Evolutionary conservation across 1,140 invertebrate genomes (phyloP).

Genomic region (Nasonia vitripennis): DNA sequence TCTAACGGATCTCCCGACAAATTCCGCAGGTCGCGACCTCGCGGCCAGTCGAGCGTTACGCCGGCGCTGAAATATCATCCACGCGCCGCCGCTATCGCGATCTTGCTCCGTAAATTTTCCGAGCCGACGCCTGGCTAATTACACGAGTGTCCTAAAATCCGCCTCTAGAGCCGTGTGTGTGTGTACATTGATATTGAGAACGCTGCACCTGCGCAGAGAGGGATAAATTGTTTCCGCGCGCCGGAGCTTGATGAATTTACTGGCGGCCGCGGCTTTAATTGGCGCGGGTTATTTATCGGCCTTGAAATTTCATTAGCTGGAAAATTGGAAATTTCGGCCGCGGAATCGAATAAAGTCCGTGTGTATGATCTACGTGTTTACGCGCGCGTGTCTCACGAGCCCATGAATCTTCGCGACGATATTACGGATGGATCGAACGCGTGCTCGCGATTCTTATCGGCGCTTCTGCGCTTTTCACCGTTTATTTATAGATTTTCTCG

Average conservation of each 20-base stretch:
- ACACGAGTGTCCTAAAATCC: slow-evolving; percentile 23
- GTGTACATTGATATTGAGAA: background rate
- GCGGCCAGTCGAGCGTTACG: background rate
- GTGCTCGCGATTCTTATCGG: too few relatives aligned
- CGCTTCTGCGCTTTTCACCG: background rate
- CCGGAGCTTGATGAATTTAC: slow-evolving; percentile 32
- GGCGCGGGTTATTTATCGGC: slow-evolving; percentile 6
- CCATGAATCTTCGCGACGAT: too few relatives aligned
- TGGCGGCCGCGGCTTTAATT: background rate
- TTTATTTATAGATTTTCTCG: too few relatives aligned
- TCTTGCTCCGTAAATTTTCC: slow-evolving; percentile 41
- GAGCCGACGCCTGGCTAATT: slow-evolving; percentile 34
- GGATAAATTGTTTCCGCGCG: slow-evolving; percentile 7
- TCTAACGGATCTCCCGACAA: slow-evolving; percentile 18
- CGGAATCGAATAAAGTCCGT: background rate
- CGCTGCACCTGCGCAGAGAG: background rate
- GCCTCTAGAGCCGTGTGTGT: background rate
- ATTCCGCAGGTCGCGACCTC: slow-evolving; percentile 12
- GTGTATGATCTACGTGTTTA: too few relatives aligned
- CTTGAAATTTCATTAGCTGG: slow-evolving; percentile 33
- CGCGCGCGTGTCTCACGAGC: background rate
- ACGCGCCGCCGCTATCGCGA: slow-evolving; percentile 20
- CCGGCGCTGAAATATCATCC: slow-evolving; percentile 45
- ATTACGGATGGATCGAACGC: too few relatives aligned
- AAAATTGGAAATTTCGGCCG: slow-evolving; percentile 33